Evolutionary conservation across 2,888 invertebrate genomes (phyloP).

Genomic region (Osedax frankpressi): DNA sequence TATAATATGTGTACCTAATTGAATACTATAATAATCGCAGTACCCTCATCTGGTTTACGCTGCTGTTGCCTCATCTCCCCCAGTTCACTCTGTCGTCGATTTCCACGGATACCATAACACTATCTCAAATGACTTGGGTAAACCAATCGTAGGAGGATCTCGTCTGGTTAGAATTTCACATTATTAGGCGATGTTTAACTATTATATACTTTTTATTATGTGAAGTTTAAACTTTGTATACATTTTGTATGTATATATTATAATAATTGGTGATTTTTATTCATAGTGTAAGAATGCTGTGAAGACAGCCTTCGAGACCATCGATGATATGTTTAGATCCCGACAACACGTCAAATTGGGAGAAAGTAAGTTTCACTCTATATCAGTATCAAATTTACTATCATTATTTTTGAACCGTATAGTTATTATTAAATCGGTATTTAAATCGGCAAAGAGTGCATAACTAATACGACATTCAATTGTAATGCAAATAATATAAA

Average conservation of each 20-base stretch:
- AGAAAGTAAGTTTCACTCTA: neutral
- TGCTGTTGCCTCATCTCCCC: constrained; percentile 33
- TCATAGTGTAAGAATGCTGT: neutral
- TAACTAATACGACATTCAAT: no score
- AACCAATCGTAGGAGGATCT: constrained; percentile 31
- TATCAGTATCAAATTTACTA: no score
- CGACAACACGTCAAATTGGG: neutral
- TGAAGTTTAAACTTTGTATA: no score
- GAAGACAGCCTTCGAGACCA: neutral
- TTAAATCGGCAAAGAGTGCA: no score
- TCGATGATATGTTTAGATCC: neutral
- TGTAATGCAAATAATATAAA: no score
- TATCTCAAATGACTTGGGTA: constrained; percentile 29
- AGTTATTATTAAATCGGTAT: no score
- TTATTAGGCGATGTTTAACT: no score
- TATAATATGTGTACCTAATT: no score
- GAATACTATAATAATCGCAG: constrained; percentile 27
- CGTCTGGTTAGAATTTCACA: constrained; percentile 16
- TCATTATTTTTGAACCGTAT: no score
- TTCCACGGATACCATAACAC: constrained; percentile 33
- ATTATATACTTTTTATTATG: no score
- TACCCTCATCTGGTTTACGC: constrained; percentile 33
- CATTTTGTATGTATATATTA: no score
- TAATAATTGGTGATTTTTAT: no score
- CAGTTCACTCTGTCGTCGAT: constrained; percentile 30